These are phyloP conservation scores for Caranx ignobilis DNA, from an alignment of 2,113 vertebrate genomes.

Conservation along the genomic window DNA sequence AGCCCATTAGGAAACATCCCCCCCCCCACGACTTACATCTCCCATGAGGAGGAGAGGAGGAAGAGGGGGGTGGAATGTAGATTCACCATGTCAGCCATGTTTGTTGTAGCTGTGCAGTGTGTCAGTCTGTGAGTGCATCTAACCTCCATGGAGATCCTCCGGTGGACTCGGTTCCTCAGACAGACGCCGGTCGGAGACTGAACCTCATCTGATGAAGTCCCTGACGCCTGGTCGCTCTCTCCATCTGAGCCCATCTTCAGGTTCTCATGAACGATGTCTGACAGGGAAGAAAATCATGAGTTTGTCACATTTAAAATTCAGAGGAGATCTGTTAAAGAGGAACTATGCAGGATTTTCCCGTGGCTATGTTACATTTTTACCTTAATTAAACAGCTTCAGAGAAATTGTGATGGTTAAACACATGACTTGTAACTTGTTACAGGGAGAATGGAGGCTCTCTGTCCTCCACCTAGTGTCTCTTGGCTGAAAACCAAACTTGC, in stretches of 20 bases:
- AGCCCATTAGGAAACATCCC: slow-evolving; percentile 39
- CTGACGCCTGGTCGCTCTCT: slow-evolving; percentile 98
- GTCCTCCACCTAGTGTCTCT: too few relatives aligned
- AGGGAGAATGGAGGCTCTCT: too few relatives aligned
- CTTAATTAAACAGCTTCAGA: too few relatives aligned
- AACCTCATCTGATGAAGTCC: slow-evolving; percentile 98
- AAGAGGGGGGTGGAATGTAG: not conserved
- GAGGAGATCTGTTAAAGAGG: too few relatives aligned
- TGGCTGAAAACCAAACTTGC: too few relatives aligned
- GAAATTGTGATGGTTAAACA: too few relatives aligned
- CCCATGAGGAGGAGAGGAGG: slow-evolving; percentile 14
- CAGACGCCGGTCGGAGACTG: slow-evolving; percentile 98
- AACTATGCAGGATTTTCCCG: too few relatives aligned
- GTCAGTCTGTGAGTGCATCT: slow-evolving; percentile 32
- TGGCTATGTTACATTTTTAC: too few relatives aligned
- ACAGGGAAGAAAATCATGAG: too few relatives aligned
- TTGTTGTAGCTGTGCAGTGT: not conserved
- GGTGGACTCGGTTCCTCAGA: slow-evolving; percentile 93
- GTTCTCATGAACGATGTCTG: slow-evolving; percentile 99
- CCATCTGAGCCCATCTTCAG: slow-evolving; percentile 99
- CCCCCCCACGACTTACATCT: not conserved
- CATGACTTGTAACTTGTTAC: too few relatives aligned
- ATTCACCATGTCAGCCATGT: not conserved
- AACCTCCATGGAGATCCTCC: slow-evolving; percentile 99
- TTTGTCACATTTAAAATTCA: too few relatives aligned